Conservation (phyloP, 2,113 vertebrate genomes). For the Hippopotamus amphibius region DNA sequence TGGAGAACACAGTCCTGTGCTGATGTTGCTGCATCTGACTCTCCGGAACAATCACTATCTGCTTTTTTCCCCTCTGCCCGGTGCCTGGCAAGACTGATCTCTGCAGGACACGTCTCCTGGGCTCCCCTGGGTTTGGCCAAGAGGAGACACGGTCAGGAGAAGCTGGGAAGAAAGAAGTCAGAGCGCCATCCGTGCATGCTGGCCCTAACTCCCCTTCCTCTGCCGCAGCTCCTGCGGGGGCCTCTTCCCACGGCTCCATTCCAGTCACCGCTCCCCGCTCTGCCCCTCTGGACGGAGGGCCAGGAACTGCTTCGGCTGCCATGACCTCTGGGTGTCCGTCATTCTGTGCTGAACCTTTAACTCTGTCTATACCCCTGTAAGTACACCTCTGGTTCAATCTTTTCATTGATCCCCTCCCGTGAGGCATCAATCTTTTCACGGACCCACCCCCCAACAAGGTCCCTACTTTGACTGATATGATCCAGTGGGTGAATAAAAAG, state of each 20-base stretch:
- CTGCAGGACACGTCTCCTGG: not conserved
- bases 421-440: not conserved
- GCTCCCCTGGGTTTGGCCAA: not conserved
- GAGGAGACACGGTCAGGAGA: not conserved
- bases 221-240: not conserved
- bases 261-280: not conserved
- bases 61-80: not conserved
- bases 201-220: not conserved
- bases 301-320: not conserved
- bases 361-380: not conserved
- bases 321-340: not conserved
- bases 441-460: too few species aligned
- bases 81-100: not conserved
- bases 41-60: not conserved
- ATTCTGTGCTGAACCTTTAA: not conserved
- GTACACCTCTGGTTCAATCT: not conserved
- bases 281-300: too few species aligned
- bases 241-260: not conserved
- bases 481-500: not conserved
- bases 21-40: fast-evolving
- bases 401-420: not conserved
- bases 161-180: not conserved
- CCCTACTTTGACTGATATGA: not conserved
- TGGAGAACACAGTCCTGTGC: fast-evolving
- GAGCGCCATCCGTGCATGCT: not conserved